Base-by-base conservation (phyloP, 2,113 vertebrate genomes). In the Lamprotornis superbus region DNA sequence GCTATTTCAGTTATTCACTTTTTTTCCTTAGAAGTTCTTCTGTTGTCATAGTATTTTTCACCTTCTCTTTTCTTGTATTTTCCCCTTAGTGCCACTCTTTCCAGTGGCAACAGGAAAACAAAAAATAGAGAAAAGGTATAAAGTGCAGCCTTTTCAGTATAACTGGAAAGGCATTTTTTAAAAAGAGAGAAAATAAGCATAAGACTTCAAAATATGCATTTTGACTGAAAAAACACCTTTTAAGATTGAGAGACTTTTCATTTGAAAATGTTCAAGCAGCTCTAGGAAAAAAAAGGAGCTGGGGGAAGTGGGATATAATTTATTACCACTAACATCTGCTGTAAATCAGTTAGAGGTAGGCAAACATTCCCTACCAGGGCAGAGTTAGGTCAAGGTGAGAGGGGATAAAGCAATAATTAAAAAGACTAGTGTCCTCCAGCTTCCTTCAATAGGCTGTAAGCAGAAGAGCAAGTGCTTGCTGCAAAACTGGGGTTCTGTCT, bases 291-390 rank as follows among this genome's bases (percentile, higher is more conserved):
- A 83, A 80, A 91, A 25, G 30, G 35, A 87, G 31, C 35, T 81
- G 71, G 19, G 78, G 86, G 90, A 96, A 94, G 73, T 24, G 86
- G 88, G 76, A 92, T 96, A 95, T 95, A 94, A 97, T 95, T 93
- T 96, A 95, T 96, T 96, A 90, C 88, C 60, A 68, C 92, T 92
- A 96, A 96, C 94, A 95, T 96, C 92, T 97, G 95, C 94, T 90
- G 80, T 93, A 96, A 92, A 96, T 97, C 93, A 96, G 93, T 95
- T 88, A 89, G 93, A 94, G 83, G 90, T 93, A 96, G 90, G 83
- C 93, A 96, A 97, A 96, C 94, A 94, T 96, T 96, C 95, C 57
- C 86, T 89, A 74, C 76, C 46, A 87, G 90, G 83, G 90, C 94
- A 96, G 49, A 50, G 77, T 87, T 84, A 95, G 95, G 90, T 96